phyloP scores from a whole-genome alignment of 1,140 invertebrate species.

The Lutraria rhynchaena region DNA sequence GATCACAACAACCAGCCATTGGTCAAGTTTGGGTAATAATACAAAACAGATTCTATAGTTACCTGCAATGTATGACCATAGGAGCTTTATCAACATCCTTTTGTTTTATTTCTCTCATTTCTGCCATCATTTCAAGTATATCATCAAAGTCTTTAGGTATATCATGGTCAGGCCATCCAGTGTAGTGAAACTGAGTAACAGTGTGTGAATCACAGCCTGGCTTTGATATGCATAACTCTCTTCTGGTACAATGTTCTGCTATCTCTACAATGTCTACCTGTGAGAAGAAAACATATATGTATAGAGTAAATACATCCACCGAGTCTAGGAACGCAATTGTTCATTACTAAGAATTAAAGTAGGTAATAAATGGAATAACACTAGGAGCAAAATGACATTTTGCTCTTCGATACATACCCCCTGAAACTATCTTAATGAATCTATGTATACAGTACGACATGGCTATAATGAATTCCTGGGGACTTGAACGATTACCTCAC shows the following conservation, averaged over 20 bases:
- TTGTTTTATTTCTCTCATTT: conserved; percentile 50
- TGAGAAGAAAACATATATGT: neutral
- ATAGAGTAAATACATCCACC: conserved; percentile 2
- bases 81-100: conserved; percentile 30
- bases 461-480: too few relatives aligned
- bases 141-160: conserved; percentile 57
- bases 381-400: too few relatives aligned
- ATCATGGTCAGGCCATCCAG: conserved; percentile 56
- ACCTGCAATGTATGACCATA: conserved; percentile 57
- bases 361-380: too few relatives aligned
- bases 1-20: too few relatives aligned
- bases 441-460: too few relatives aligned
- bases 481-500: too few relatives aligned
- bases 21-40: too few relatives aligned
- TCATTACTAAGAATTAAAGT: too few relatives aligned
- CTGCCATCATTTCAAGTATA: conserved; percentile 59
- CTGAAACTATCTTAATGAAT: too few relatives aligned
- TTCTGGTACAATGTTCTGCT: conserved; percentile 29
- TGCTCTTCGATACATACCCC: too few relatives aligned
- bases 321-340: too few relatives aligned
- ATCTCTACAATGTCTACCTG: conserved; percentile 33
- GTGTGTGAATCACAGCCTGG: neutral
- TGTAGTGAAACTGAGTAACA: conserved; percentile 56
- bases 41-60: too few relatives aligned
- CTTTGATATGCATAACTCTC: neutral